Conservation (phyloP, 1,140 invertebrate genomes). For the Apis florea region DNA sequence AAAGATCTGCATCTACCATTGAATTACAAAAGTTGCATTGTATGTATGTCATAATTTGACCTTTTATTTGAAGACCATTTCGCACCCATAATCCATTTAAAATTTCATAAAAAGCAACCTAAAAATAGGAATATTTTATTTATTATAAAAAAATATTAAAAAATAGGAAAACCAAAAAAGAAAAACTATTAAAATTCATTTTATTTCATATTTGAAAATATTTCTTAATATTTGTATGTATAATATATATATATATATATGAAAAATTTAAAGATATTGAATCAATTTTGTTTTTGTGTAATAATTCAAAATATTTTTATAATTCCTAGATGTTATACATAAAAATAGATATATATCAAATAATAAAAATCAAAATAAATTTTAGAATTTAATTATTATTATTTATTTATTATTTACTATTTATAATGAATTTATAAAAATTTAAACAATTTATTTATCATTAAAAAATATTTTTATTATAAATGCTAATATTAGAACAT, state of each 20-base stretch:
- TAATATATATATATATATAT: background rate
- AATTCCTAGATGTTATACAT: background rate
- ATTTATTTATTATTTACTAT: no score
- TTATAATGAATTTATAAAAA: background rate
- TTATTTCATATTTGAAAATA: background rate
- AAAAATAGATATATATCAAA: background rate
- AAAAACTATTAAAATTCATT: background rate
- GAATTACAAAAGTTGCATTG: conserved; percentile 99
- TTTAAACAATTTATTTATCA: background rate
- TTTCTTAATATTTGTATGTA: background rate
- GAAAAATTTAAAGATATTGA: background rate
- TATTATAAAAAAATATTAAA: background rate
- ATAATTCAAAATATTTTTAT: background rate
- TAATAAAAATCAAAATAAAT: no score
- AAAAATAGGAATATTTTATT: conserved; percentile 49
- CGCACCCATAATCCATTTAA: conserved; percentile 96
- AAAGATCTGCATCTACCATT: conserved; percentile 98
- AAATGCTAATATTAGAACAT: background rate
- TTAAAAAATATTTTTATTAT: background rate
- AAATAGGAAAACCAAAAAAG: background rate
- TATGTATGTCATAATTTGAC: conserved; percentile 99
- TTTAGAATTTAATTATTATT: background rate
- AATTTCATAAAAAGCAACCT: conserved; percentile 98
- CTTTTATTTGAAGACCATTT: conserved; percentile 98
- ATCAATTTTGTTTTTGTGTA: background rate